These are phyloP conservation scores for Chionis minor DNA, from an alignment of 2,113 vertebrate species.

Conservation along the genomic window DNA sequence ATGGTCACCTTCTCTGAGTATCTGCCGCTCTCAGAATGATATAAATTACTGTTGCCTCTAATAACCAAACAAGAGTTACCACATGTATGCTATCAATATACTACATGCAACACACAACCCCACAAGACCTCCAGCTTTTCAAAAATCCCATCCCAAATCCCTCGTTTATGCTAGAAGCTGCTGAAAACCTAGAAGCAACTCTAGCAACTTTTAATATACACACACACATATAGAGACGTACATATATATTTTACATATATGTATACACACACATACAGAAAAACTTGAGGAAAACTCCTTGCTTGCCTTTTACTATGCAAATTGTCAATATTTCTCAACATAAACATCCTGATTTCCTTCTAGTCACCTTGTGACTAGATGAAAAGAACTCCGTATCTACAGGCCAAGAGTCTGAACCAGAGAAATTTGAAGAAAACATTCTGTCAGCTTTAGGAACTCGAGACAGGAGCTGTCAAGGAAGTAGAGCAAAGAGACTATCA, in stretches of 20 bases:
- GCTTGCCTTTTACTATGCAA: not conserved
- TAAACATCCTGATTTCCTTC: not conserved
- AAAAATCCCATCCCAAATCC: accelerated
- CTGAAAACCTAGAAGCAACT: not conserved
- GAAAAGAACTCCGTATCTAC: not conserved
- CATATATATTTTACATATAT: not conserved
- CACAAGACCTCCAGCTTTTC: not conserved
- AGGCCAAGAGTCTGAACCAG: not conserved
- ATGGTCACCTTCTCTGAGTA: not conserved
- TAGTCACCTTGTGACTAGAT: not conserved
- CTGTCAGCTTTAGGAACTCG: not conserved
- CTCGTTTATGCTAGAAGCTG: not conserved
- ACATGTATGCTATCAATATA: not conserved
- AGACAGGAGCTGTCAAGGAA: not conserved
- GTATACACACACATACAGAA: not conserved
- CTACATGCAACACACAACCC: not conserved
- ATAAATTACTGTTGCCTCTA: not conserved
- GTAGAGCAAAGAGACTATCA: not conserved
- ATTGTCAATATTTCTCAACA: not conserved
- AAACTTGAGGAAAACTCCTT: not conserved
- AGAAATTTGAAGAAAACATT: not conserved
- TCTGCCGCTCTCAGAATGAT: not conserved
- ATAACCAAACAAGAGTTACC: not conserved
- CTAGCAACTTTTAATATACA: not conserved
- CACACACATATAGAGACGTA: accelerated